A percentile compares a stretch with the other conserved stretches of the same genome.
phyloP scores from a whole-genome alignment of 2,113 vertebrate species.

The Dasyurus viverrinus region DNA sequence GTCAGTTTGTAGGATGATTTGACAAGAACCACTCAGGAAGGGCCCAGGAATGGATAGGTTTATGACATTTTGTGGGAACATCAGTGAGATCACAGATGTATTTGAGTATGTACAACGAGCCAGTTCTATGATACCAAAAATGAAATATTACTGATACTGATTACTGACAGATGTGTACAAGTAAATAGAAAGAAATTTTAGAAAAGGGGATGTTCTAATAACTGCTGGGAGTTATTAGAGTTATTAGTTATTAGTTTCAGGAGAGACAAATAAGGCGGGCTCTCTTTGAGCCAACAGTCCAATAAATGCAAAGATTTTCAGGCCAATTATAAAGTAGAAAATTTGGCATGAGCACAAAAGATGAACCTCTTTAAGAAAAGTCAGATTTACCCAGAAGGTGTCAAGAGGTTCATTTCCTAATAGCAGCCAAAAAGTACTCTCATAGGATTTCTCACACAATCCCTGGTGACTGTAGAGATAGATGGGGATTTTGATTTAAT shows the following conservation, averaged over 20 bases:
- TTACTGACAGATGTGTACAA: not conserved
- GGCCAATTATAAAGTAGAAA: not conserved
- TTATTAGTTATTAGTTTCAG: too few relatives aligned
- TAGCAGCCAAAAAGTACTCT: not conserved
- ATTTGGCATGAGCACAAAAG: not conserved
- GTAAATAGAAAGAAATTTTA: not conserved
- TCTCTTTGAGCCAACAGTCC: not conserved
- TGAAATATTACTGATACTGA: not conserved
- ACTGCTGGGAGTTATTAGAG: not conserved
- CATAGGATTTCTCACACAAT: not conserved
- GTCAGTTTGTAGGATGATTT: not conserved
- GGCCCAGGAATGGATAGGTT: not conserved
- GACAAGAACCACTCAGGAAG: not conserved
- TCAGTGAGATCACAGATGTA: not conserved
- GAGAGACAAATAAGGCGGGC: not conserved
- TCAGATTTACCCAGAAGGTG: not conserved
- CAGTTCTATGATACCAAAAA: not conserved
- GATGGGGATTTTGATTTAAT: not conserved
- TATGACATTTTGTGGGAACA: not conserved
- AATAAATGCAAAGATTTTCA: not conserved
- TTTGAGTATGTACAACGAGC: not conserved
- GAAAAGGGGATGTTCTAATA: not conserved
- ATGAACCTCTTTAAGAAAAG: not conserved
- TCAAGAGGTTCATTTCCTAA: not conserved
- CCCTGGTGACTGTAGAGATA: not conserved